These are phyloP conservation scores for Chymomyza amoena DNA, from an alignment of 2,888 invertebrate genomes.

Conservation along the genomic window DNA sequence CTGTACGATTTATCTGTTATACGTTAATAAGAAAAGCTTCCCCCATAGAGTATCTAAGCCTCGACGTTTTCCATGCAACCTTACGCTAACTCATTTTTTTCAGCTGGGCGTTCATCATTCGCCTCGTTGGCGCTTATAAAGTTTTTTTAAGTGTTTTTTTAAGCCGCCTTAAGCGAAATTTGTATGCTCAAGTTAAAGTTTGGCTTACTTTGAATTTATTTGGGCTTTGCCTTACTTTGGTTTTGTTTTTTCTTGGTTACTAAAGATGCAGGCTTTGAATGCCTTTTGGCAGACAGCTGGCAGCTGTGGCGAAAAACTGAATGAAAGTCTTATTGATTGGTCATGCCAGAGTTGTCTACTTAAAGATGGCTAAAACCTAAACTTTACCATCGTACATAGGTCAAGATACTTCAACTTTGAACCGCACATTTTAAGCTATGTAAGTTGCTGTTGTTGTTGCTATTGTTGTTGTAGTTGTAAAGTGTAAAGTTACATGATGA, in stretches of 20 bases:
- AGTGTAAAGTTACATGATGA: not conserved
- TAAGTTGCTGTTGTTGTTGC: not conserved
- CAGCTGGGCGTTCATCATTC: not conserved
- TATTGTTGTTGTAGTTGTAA: not conserved
- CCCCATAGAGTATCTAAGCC: not conserved
- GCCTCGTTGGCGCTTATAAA: conserved; percentile 6
- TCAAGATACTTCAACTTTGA: not conserved
- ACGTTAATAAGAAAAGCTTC: no score
- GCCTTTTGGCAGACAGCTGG: not conserved
- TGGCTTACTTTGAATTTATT: not conserved
- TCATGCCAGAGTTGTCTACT: not conserved
- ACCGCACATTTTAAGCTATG: conserved; percentile 1
- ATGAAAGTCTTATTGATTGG: conserved; percentile 5
- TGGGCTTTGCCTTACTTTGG: not conserved
- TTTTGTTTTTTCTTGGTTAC: not conserved
- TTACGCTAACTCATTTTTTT: not conserved
- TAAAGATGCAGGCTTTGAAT: not conserved
- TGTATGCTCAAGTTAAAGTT: conserved; percentile 7
- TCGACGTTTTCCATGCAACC: not conserved
- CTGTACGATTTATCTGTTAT: no score
- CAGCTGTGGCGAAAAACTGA: not conserved
- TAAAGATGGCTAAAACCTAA: not conserved
- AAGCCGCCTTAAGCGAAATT: conserved; percentile 33
- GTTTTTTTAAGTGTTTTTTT: conserved; percentile 22
- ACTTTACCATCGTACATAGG: not conserved